A percentile compares a stretch with the other conserved stretches of the same genome.
phyloP scores from a whole-genome alignment of 2,113 vertebrate species.

The Elaphurus davidianus region DNA sequence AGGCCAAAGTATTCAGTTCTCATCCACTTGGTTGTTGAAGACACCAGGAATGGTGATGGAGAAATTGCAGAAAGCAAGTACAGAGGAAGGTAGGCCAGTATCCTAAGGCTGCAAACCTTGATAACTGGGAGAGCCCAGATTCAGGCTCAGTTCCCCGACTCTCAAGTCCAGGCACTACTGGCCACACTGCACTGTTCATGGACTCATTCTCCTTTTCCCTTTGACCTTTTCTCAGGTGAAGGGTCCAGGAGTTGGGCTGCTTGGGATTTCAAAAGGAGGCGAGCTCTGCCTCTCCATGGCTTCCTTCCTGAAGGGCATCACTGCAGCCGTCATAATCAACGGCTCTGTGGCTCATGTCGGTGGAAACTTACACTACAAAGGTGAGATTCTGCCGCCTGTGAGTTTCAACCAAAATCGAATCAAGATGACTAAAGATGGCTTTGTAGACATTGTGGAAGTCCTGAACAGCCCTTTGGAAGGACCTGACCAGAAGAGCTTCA shows the following conservation, averaged over 20 bases:
- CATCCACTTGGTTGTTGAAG: background rate
- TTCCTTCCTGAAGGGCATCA: slow-evolving; percentile 88
- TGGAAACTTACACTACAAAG: slow-evolving; percentile 79
- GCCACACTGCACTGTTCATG: background rate
- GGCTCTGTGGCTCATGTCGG: slow-evolving; percentile 79
- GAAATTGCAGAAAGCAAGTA: background rate
- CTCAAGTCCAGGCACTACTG: background rate
- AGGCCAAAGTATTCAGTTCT: background rate
- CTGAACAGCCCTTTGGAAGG: slow-evolving; percentile 81
- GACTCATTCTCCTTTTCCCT: background rate
- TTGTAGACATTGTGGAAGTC: slow-evolving; percentile 76
- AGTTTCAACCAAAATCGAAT: accelerated
- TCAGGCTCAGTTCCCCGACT: background rate
- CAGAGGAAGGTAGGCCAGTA: background rate
- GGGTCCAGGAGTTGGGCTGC: slow-evolving; percentile 85
- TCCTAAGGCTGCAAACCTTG: background rate
- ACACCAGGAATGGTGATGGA: background rate
- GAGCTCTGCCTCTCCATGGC: slow-evolving; percentile 88
- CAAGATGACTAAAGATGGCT: slow-evolving; percentile 76
- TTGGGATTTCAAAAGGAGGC: slow-evolving; percentile 90
- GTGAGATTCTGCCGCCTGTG: slow-evolving; percentile 80
- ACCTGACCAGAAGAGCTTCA: slow-evolving; percentile 79
- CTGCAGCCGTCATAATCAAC: slow-evolving; percentile 85
- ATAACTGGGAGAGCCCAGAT: background rate
- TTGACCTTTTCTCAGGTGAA: slow-evolving; percentile 77